A percentile compares a stretch with the other conserved stretches of the same genome.
These are phyloP conservation scores for Adelges cooleyi DNA, from an alignment of 1,140 invertebrate species.

Conservation along the genomic window DNA sequence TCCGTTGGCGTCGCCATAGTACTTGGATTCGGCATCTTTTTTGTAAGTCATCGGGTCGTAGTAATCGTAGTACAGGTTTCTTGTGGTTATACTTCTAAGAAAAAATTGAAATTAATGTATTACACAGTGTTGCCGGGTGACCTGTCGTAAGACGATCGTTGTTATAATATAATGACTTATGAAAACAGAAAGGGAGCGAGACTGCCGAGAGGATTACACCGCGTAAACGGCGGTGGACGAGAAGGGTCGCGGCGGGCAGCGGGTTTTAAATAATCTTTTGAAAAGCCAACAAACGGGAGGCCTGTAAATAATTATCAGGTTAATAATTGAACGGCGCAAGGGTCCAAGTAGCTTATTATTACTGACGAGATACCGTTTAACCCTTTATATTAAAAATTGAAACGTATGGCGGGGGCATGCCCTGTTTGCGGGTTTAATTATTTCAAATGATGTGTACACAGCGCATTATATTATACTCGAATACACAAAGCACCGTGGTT, in stretches of 20 bases:
- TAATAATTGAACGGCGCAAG: slow-evolving; percentile 24
- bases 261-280: slow-evolving; percentile 27
- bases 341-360: slow-evolving; percentile 23
- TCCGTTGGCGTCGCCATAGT: slow-evolving; percentile 1
- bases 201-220: slow-evolving; percentile 5
- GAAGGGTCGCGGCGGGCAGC: not conserved
- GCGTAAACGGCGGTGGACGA: not conserved
- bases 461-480: too few species aligned
- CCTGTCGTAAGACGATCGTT: too few species aligned
- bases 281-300: slow-evolving; percentile 17
- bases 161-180: too few species aligned
- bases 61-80: slow-evolving; percentile 18
- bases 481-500: too few species aligned
- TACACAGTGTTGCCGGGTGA: too few species aligned
- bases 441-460: too few species aligned
- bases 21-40: slow-evolving; percentile 1
- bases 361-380: slow-evolving; percentile 21
- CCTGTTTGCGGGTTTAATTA: slow-evolving; percentile 13
- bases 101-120: not conserved
- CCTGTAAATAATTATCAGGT: slow-evolving; percentile 24
- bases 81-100: slow-evolving; percentile 4
- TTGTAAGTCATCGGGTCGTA: slow-evolving; percentile 12
- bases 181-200: not conserved
- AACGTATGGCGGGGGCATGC: not conserved
- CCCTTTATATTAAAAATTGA: slow-evolving; percentile 27